phyloP scores from a whole-genome alignment of 2,113 vertebrate species.

The Strigops habroptila region DNA sequence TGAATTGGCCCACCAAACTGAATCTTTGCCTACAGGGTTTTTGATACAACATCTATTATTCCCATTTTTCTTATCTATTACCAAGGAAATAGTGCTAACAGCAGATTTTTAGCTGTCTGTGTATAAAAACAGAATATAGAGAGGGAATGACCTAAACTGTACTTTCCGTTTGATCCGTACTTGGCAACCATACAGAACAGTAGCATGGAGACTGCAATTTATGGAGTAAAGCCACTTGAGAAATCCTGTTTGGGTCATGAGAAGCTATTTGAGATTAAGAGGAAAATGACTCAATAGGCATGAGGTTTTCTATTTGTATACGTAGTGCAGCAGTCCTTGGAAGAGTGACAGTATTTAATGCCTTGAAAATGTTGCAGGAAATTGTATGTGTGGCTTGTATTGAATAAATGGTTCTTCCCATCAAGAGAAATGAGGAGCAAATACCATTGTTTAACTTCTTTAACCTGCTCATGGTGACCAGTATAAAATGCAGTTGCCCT shows the following conservation, averaged over 20 bases:
- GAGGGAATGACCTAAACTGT: not conserved
- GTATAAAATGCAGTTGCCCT: not conserved
- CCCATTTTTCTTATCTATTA: not conserved
- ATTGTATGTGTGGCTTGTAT: not conserved
- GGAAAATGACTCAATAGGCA: slow-evolving; percentile 13
- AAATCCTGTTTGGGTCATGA: not conserved
- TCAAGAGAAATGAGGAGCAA: not conserved
- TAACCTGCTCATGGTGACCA: not conserved
- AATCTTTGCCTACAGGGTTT: not conserved
- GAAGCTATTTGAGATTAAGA: not conserved
- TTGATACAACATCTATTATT: not conserved
- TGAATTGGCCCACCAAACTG: not conserved
- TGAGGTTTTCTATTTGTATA: slow-evolving; percentile 37
- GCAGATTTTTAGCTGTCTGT: not conserved
- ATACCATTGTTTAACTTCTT: not conserved
- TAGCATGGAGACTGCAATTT: not conserved
- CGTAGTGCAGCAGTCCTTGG: not conserved
- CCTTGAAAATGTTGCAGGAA: not conserved
- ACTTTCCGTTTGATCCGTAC: not conserved
- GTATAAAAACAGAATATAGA: not conserved
- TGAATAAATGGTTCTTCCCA: not conserved
- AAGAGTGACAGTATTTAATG: not conserved
- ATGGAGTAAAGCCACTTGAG: not conserved
- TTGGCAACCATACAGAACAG: not conserved
- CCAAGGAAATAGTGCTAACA: not conserved